These are phyloP conservation scores for Etheostoma cragini DNA, from an alignment of 2,113 vertebrate genomes.

Conservation along the genomic window DNA sequence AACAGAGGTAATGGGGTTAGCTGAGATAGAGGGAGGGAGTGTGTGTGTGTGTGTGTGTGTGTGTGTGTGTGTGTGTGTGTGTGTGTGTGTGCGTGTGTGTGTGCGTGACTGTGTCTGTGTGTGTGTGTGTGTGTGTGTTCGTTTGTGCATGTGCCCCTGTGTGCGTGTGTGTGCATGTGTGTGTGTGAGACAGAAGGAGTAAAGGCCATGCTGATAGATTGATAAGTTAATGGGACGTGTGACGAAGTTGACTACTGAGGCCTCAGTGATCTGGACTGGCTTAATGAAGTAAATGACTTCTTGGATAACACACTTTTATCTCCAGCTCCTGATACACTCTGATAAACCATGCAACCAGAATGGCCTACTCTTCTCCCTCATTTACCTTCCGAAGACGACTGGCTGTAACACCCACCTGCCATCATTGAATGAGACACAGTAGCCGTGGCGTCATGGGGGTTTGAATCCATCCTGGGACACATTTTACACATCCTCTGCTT, in stretches of 20 bases:
- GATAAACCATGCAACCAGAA: slow-evolving; percentile 40
- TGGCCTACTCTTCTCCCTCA: slow-evolving; percentile 49
- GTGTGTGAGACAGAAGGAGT: slow-evolving; percentile 36
- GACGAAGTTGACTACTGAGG: slow-evolving; percentile 80
- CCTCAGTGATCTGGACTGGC: slow-evolving; percentile 73
- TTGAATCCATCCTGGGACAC: slow-evolving; percentile 18
- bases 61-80: slow-evolving; percentile 11
- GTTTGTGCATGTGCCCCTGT: too few species aligned
- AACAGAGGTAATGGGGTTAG: slow-evolving; percentile 75
- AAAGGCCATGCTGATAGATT: slow-evolving; percentile 66
- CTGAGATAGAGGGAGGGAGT: slow-evolving; percentile 21
- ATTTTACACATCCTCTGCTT: not conserved
- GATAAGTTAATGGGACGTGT: slow-evolving; percentile 80
- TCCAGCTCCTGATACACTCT: slow-evolving; percentile 59
- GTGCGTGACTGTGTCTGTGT: not conserved
- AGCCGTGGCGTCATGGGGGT: not conserved
- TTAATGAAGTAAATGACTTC: slow-evolving; percentile 81
- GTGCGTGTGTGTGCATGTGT: not conserved
- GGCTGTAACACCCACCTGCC: slow-evolving; percentile 13
- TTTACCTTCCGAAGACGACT: slow-evolving; percentile 37
- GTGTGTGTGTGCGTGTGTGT: slow-evolving; percentile 6
- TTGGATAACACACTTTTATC: slow-evolving; percentile 68
- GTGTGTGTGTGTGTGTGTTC: too few species aligned
- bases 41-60: slow-evolving; percentile 19
- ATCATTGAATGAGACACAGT: not conserved